Evolutionary conservation across 2,113 vertebrate genomes (phyloP).

Genomic region (Cichladusa arquata): DNA sequence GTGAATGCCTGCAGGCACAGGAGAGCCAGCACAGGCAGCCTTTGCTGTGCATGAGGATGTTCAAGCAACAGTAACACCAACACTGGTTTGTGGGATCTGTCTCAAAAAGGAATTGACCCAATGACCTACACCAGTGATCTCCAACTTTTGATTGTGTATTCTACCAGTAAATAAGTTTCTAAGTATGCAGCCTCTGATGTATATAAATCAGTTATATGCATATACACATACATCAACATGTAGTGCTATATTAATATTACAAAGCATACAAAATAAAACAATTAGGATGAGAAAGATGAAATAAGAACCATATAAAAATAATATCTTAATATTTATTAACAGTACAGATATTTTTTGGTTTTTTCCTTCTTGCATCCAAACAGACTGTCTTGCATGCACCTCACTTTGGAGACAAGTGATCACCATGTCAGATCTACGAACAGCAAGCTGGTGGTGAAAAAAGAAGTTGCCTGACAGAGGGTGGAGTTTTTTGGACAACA

Average conservation of each 20-base stretch:
- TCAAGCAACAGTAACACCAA: neutral
- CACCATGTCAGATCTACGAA: neutral
- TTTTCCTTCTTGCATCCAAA: neutral
- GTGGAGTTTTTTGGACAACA: neutral
- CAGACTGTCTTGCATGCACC: rapidly evolving
- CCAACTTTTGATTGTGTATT: neutral
- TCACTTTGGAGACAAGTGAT: neutral
- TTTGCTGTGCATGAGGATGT: neutral
- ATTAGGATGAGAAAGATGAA: neutral
- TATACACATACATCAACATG: neutral
- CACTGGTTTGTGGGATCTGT: neutral
- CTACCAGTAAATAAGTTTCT: neutral
- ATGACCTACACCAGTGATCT: neutral
- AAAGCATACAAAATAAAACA: neutral
- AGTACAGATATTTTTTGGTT: rapidly evolving
- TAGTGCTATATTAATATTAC: neutral
- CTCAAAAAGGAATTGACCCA: neutral
- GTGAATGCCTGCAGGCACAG: rapidly evolving
- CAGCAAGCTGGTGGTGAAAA: neutral
- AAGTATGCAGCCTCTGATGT: neutral
- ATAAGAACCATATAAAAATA: neutral
- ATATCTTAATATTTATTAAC: neutral
- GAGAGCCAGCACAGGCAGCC: neutral
- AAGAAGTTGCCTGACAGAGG: neutral
- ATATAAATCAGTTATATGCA: neutral